These are phyloP conservation scores for Microcebus murinus DNA, from an alignment of 2,113 vertebrate genomes.

Conservation along the genomic window DNA sequence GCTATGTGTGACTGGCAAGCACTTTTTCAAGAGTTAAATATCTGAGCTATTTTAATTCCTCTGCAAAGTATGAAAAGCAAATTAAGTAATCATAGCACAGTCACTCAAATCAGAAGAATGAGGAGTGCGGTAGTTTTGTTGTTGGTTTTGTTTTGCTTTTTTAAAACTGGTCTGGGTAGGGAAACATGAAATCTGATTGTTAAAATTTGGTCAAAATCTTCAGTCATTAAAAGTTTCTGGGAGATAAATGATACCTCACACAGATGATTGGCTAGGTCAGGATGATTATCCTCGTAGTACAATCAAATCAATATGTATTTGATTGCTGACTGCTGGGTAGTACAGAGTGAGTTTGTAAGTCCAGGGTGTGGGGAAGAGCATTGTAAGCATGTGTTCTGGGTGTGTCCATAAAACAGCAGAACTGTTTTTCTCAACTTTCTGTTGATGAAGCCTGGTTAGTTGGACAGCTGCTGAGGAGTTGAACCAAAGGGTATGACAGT, in stretches of 20 bases:
- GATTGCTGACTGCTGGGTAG: neutral
- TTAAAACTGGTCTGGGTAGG: neutral
- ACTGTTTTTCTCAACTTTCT: constrained; percentile 56
- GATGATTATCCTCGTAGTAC: neutral
- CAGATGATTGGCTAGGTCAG: neutral
- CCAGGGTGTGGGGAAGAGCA: neutral
- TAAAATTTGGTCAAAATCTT: neutral
- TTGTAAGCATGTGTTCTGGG: neutral
- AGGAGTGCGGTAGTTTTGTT: neutral
- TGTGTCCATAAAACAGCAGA: neutral
- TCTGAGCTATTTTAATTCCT: constrained; percentile 62
- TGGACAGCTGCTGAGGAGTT: constrained; percentile 45
- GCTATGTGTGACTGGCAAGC: constrained; percentile 58
- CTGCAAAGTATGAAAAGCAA: constrained; percentile 47
- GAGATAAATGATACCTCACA: neutral
- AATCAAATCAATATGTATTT: neutral
- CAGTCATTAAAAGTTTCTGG: neutral
- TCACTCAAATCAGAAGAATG: constrained; percentile 53
- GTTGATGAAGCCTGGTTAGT: constrained; percentile 15
- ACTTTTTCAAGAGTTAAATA: constrained; percentile 66
- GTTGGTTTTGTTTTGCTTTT: neutral
- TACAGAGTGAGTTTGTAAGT: accelerated
- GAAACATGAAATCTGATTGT: neutral
- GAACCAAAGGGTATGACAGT: neutral
- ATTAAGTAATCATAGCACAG: constrained; percentile 7